Base-by-base conservation (phyloP, 2,797 vertebrate species). In the Sebastes cheni region DNA sequence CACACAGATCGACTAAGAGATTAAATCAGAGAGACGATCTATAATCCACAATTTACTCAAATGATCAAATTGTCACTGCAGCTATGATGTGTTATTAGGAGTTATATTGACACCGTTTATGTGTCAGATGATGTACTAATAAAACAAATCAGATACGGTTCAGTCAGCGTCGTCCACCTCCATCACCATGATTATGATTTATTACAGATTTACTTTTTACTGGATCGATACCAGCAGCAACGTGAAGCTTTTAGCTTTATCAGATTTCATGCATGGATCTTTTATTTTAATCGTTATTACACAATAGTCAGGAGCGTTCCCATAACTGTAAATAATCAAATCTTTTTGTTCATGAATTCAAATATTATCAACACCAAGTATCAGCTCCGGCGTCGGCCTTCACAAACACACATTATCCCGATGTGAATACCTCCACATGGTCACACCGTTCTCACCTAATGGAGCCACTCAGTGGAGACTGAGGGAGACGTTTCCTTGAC, bases 401-500 rank as follows among this genome's bases (percentile, higher is more conserved):
- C 46, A 18, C 16, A 50, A 50, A 50, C 46, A 50, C 46, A 54
- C 58, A 66, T 68, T 23, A 67, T 22, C 36, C 6, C 30, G 18
- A 55, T 59, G 2, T 78, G 61, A 83, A 79, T 50, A 77, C 73
- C 56, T 67, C 3, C 36, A 80, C 32, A 34, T 18, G 55, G 71
- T 72, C 61, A 13, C 55, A 50, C 20, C 3, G 32, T 18, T 83
- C 50, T 50, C 79, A 90, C 75, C 75, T 75, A 73, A 72, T 77
- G 61, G 52, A 81, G 72, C 65, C 74, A 23, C 64, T 84, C 75
- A n/a, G 76, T 0, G 46, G 77, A 82, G 84, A 82, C 59, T 27
- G 82, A 65, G 75, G 81, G 84, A 90, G 88, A 77, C 1, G 91
- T 92, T 91, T 90, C 90, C 87, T 81, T 90, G 91, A 88, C 91